Evolutionary conservation across 2,888 invertebrate species (phyloP).

Genomic region (Nymphalis polychloros): DNA sequence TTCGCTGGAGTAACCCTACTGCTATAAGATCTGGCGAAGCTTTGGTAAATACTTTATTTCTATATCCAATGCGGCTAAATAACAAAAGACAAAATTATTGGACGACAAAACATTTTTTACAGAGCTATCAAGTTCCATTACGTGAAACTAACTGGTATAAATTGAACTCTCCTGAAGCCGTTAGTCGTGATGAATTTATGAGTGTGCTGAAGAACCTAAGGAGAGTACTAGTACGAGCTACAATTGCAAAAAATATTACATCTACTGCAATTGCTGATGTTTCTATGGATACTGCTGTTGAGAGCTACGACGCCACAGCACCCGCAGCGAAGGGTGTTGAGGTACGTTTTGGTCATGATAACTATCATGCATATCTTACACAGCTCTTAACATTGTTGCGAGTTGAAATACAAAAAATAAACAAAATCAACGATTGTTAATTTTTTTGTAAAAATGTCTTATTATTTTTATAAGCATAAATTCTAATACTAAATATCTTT

Average conservation of each 20-base stretch:
- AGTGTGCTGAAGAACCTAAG: constrained; percentile 91
- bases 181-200: constrained; percentile 90
- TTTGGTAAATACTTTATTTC: constrained; percentile 77
- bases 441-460: too few species aligned
- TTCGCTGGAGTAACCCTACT: constrained; percentile 88
- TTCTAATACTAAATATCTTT: too few species aligned
- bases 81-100: background rate
- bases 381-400: too few species aligned
- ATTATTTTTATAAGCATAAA: too few species aligned
- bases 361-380: background rate
- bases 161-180: constrained; percentile 54
- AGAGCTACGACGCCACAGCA: constrained; percentile 80
- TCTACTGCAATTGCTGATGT: constrained; percentile 90
- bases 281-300: constrained; percentile 91
- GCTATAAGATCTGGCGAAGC: constrained; percentile 79
- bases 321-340: constrained; percentile 90
- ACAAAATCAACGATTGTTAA: too few species aligned
- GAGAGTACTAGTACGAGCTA: constrained; percentile 91
- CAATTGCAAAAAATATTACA: constrained; percentile 82
- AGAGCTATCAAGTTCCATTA: constrained; percentile 85
- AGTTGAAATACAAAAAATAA: too few species aligned
- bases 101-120: constrained; percentile 29
- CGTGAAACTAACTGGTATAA: constrained; percentile 85
- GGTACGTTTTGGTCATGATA: constrained; percentile 55
- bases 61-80: background rate